Evolutionary conservation across 2,113 vertebrate species (phyloP).

Genomic region (Pluvianellus socialis): DNA sequence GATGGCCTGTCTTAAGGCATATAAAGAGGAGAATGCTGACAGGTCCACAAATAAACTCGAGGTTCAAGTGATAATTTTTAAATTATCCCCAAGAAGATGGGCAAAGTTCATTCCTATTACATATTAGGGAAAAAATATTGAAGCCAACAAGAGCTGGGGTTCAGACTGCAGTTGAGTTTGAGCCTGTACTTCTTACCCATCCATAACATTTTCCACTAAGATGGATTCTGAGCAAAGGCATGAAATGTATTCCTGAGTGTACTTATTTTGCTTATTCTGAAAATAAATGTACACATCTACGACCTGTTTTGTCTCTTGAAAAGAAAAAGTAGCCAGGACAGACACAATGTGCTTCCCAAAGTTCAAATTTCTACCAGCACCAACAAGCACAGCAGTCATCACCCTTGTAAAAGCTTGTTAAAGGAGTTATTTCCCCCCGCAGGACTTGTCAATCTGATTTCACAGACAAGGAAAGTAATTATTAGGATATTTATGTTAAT

Average conservation of each 20-base stretch:
- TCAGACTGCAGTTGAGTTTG: not conserved
- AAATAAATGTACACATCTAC: not conserved
- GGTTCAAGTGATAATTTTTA: not conserved
- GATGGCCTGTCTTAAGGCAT: not conserved
- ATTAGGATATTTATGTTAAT: conserved; percentile 25
- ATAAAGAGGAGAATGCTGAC: not conserved
- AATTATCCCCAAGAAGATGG: not conserved
- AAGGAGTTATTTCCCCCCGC: not conserved
- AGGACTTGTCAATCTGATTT: not conserved
- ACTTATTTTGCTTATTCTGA: not conserved
- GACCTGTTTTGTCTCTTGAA: not conserved
- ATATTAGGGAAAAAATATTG: not conserved
- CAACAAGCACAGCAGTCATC: not conserved
- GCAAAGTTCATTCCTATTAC: not conserved
- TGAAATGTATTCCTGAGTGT: not conserved
- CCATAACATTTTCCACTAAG: not conserved
- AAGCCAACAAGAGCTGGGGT: not conserved
- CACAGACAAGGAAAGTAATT: conserved; percentile 27
- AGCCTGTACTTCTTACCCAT: not conserved
- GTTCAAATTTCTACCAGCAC: not conserved
- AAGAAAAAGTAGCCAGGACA: not conserved
- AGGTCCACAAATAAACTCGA: not conserved
- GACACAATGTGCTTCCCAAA: not conserved
- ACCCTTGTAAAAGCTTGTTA: not conserved
- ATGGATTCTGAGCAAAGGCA: not conserved